Evolutionary conservation across 2,797 vertebrate genomes (phyloP), one percentile per base, ranked within the genome.

Genomic region (Nannoperca australis): DNA sequence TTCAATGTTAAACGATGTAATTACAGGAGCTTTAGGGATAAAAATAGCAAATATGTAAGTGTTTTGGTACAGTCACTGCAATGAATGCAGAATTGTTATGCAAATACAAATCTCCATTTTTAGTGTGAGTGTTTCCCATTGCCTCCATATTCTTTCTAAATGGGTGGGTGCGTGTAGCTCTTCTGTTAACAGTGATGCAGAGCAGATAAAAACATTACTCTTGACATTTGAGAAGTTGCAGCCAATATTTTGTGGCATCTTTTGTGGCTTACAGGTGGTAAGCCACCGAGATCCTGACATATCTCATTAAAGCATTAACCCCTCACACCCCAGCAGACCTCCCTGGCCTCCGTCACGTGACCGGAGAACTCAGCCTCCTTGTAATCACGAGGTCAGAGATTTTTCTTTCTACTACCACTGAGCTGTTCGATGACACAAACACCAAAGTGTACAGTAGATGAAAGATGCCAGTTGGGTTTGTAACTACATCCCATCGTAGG

Each of bases 1-100:
- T 85, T 84, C 83, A 89, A 90, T 73, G 81, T 79, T 80, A 65
- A 88, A 81, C 24, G 2, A 69, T 79, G 71, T 90, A 93, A 95
- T 94, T 93, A 93, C 32, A 82, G 66, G 81, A 82, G 64, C 50
- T 73, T 63, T 36, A n/a, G 49, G 50, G 63, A 82, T 89, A 69
- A 82, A 91, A 92, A 91, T 84, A 87, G 72, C 50, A 66, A 76
- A 80, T 61, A 68, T 62, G 22, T 58, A 59, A 71, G 4, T 59
- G 20, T 76, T 86, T 75, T 78, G 71, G 38, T 66, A 36, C 45
- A 30, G 8, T 58, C 4, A 15, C 54, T 61, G 36, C 20, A 69
- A 38, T 79, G 36, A 53, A 55, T 51, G 44, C 38, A 73, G 18
- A 71, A 34, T 66, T 61, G 8, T 49, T 50, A 42, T 56, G 24